Evolutionary conservation across 2,113 vertebrate genomes (phyloP), one percentile per base, ranked within the genome.

Genomic region (Cottus gobio): DNA sequence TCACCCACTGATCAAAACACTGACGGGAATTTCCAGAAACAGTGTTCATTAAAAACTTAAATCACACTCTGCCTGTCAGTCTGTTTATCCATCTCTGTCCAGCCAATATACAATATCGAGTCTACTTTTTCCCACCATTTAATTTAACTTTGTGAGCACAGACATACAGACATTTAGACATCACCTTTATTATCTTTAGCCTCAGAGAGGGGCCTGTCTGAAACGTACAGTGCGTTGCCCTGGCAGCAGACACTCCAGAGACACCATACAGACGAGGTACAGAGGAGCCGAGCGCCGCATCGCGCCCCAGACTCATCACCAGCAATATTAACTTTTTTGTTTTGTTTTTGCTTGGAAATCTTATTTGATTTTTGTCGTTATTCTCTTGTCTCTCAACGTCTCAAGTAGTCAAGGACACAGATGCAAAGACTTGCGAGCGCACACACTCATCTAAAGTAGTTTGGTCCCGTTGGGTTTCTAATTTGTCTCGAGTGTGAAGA

Each of bases 201-300:
- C 62, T 74, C 16, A 68, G 52, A 78, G 65, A 79, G 37, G 31
- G 31, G 24, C 24, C 58, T 54, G 60, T 81, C 71, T 81, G 60
- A 13, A 62, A 78, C 62, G 20, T 62, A 64, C 76, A 82, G 52
- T 63, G 65, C 4, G 86, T 92, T 91, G 80, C 89, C 89, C 88
- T 39, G 54, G 85, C 82, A 92, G 90, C 91, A 93, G 87, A 90
- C 85, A 88, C 77, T 82, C 82, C 7, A 80, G 85, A 87, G 85
- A 82, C 58, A 62, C 65, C 26, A 71, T 75, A 78, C 15, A 86
- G 71, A 70, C 44, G 58, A 54, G 52, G 36, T 71, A 82, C 30
- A 71, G 15, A 69, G 3, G 60, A 87, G 63, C 74, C 61, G 26
- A 62, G 57, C 34, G 63, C 34, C 54, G 20, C 30, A 28, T 37